These are phyloP conservation scores for Hydroisotoma schaefferi DNA, from an alignment of 2,888 invertebrate genomes.

Conservation along the genomic window DNA sequence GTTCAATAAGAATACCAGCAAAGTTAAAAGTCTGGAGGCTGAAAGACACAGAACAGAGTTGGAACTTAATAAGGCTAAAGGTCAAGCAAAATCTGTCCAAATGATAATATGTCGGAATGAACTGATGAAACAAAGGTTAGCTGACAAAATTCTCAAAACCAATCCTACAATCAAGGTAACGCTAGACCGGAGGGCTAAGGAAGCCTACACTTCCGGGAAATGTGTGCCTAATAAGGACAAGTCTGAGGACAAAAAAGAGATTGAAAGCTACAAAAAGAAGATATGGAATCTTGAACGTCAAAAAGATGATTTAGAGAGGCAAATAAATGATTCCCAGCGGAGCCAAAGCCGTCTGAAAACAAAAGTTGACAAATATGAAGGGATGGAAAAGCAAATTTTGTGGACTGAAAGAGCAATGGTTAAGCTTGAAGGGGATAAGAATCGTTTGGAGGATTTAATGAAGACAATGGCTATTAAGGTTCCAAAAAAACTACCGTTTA, in stretches of 20 bases:
- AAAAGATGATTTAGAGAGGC: constrained; percentile 33
- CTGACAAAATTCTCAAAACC: constrained; percentile 22
- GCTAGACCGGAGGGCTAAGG: background rate
- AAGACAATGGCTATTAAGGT: constrained; percentile 35
- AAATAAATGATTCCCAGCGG: constrained; percentile 31
- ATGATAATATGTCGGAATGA: constrained; percentile 39
- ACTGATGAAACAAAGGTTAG: constrained; percentile 29
- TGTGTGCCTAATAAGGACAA: background rate
- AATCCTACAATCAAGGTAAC: constrained; percentile 8
- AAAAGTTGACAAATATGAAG: constrained; percentile 35
- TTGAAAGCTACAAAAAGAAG: constrained; percentile 41
- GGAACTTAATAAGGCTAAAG: constrained; percentile 34
- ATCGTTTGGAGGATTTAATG: constrained; percentile 31
- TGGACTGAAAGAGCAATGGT: constrained; percentile 46
- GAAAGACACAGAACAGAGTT: constrained; percentile 30
- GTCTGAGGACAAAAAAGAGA: constrained; percentile 6
- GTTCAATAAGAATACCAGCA: constrained; percentile 19
- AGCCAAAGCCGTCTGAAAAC: constrained; percentile 36
- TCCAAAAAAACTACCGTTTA: constrained; percentile 42
- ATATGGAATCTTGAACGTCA: constrained; percentile 42
- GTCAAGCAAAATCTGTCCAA: constrained; percentile 37
- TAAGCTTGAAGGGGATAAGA: constrained; percentile 42
- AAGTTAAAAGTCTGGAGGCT: constrained; percentile 26
- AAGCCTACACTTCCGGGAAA: background rate
- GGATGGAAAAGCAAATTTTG: constrained; percentile 40